phyloP scores from a whole-genome alignment of 2,888 invertebrate species.

The Protophormia terraenovae region DNA sequence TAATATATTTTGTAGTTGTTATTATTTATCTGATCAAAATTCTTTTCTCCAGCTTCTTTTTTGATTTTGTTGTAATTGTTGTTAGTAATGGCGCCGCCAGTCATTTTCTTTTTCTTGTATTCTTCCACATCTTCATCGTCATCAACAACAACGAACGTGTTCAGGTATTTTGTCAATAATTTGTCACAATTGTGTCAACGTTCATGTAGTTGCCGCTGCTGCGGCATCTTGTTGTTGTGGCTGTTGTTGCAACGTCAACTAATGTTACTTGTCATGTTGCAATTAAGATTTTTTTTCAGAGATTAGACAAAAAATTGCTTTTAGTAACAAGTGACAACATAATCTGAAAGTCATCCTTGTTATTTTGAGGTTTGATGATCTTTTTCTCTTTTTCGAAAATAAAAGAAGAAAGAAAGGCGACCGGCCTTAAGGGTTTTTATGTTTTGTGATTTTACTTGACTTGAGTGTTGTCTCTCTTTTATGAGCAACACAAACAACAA shows the following conservation, averaged over 20 bases:
- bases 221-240: not conserved
- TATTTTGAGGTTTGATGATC: slow-evolving; percentile 48
- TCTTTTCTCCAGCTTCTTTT: slow-evolving; percentile 46
- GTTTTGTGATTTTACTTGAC: not conserved
- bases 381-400: not conserved
- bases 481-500: not conserved
- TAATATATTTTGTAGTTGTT: slow-evolving; percentile 8
- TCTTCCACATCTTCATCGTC: slow-evolving; percentile 45
- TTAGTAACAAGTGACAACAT: slow-evolving; percentile 68
- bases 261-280: slow-evolving; percentile 79
- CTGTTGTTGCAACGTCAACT: slow-evolving; percentile 65
- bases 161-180: slow-evolving; percentile 76
- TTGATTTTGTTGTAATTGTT: slow-evolving; percentile 44
- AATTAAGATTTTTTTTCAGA: slow-evolving; percentile 74
- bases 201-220: slow-evolving; percentile 11
- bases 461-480: slow-evolving; percentile 40
- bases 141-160: slow-evolving; percentile 24
- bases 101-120: slow-evolving; percentile 16
- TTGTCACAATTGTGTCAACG: slow-evolving; percentile 78
- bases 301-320: slow-evolving; percentile 63
- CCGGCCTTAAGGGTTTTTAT: slow-evolving; percentile 41
- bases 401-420: not conserved
- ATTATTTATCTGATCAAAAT: slow-evolving; percentile 53
- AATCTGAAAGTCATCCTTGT: slow-evolving; percentile 67
- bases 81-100: slow-evolving; percentile 68